These are phyloP conservation scores for Dascillus cervinus DNA, from an alignment of 2,888 invertebrate genomes.

Conservation along the genomic window DNA sequence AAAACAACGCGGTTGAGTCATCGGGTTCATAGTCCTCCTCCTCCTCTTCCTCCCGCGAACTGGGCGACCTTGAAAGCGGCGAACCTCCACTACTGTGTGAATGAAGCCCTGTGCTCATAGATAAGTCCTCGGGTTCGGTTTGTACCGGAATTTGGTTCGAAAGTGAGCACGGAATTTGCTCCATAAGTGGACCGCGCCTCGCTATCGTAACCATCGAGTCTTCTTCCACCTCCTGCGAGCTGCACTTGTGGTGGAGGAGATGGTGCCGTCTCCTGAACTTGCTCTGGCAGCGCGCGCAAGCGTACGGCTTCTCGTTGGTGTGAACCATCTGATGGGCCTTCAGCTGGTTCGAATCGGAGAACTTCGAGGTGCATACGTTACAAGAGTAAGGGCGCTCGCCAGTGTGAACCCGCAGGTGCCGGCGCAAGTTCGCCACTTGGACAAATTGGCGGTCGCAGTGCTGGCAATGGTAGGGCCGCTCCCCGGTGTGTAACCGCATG, in stretches of 20 bases:
- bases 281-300: slow-evolving; percentile 68
- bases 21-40: slow-evolving; percentile 50
- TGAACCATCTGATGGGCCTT: slow-evolving; percentile 86
- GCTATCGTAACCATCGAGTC: slow-evolving; percentile 40
- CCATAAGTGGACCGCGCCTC: slow-evolving; percentile 44
- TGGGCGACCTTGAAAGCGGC: slow-evolving; percentile 41
- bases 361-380: slow-evolving; percentile 75
- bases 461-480: slow-evolving; percentile 86
- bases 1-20: slow-evolving; percentile 47
- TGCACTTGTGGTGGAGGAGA: slow-evolving; percentile 77
- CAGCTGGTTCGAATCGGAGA: slow-evolving; percentile 87
- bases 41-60: slow-evolving; percentile 38
- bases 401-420: slow-evolving; percentile 85
- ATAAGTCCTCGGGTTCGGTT: slow-evolving; percentile 87
- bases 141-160: slow-evolving; percentile 60
- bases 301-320: slow-evolving; percentile 84
- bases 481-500: slow-evolving; percentile 86
- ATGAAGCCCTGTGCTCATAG: slow-evolving; percentile 54
- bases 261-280: slow-evolving; percentile 82
- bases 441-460: slow-evolving; percentile 90
- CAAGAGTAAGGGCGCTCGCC: slow-evolving; percentile 87
- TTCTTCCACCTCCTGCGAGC: slow-evolving; percentile 32
- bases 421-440: slow-evolving; percentile 84
- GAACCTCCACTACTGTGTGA: slow-evolving; percentile 46
- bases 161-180: slow-evolving; percentile 34